A percentile compares a stretch with the other conserved stretches of the same genome.
Evolutionary conservation across 2,797 vertebrate species (phyloP).

Genomic region (Distichodus sexfasciatus): DNA sequence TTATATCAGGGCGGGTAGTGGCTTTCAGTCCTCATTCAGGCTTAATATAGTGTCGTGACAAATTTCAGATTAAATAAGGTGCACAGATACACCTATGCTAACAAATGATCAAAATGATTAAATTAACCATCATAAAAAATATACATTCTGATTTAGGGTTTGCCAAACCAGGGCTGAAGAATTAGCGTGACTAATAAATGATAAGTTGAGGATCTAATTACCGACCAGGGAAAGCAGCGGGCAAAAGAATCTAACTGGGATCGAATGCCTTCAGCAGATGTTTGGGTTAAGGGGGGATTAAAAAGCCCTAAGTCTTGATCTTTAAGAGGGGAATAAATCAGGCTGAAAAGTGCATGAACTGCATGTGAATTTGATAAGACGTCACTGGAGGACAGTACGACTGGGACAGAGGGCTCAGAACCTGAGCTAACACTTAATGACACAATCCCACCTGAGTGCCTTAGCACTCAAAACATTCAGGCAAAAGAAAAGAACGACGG

Average conservation of each 20-base stretch:
- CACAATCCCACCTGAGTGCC: slow-evolving; percentile 26
- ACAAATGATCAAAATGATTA: background rate
- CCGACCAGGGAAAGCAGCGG: background rate
- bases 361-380: slow-evolving; percentile 35
- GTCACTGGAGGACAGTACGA: slow-evolving; percentile 20
- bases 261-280: slow-evolving; percentile 44
- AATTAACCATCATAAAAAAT: background rate
- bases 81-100: background rate
- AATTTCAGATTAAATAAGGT: no score
- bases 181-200: slow-evolving; percentile 4
- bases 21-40: background rate
- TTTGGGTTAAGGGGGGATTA: slow-evolving; percentile 32
- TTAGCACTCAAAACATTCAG: slow-evolving; percentile 10
- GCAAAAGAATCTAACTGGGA: background rate
- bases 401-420: slow-evolving; percentile 10
- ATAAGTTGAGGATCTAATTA: slow-evolving; percentile 22
- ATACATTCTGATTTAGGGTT: background rate
- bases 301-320: slow-evolving; percentile 32
- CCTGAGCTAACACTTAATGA: slow-evolving; percentile 14
- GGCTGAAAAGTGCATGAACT: slow-evolving; percentile 29
- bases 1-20: no score
- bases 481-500: background rate
- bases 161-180: background rate
- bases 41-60: background rate
- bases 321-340: slow-evolving; percentile 45